Evolutionary conservation across 2,888 invertebrate genomes (phyloP), one percentile per base, ranked within the genome.

Genomic region (Chalcis sispes): DNA sequence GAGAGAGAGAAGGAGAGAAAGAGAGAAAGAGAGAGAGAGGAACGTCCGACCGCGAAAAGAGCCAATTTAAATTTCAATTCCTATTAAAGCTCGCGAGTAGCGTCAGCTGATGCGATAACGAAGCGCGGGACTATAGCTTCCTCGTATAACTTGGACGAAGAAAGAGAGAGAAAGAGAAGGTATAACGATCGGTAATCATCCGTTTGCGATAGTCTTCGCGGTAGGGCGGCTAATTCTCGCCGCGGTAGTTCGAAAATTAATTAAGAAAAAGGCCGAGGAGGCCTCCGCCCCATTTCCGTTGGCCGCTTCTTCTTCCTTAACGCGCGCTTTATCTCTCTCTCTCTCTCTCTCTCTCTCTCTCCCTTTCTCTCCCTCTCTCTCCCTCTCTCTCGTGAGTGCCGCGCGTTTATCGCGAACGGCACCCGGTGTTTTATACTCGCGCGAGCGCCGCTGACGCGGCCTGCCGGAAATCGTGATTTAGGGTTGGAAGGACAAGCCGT

Each of bases 41-140:
- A 58, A 18, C 27, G 48, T 36, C 32, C 23, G 32, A 15, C 46
- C 10, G 54, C 15, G 27, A 67, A 62, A 58, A 25, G 50, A 54
- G 62, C 54, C 62, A 72, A 64, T 72, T 64, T 64, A 72, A 72
- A 64, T 72, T 64, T 64, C 62, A 64, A 46, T 48, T 62, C 54
- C 62, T 62, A 61, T 67, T 56, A 56, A 67, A 56, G 29, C 36
- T 27, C 25, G 3, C 52, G 18, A 32, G 20, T n/a, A n/a, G n/a
- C n/a, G n/a, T n/a, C n/a, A n/a, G 20, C 29, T 18, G 27, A 52
- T 32, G 54, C 54, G 54, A 72, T 72, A 72, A 72, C 54, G 71
- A 72, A 64, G 48, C 48, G 5, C 27, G 5, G 52, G 42, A 42
- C 40, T 42, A 52, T 40, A 48, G 18, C 25, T 36, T 10, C 36